Evolutionary conservation across 2,113 vertebrate genomes (phyloP).

Genomic region (Holacanthus passer): DNA sequence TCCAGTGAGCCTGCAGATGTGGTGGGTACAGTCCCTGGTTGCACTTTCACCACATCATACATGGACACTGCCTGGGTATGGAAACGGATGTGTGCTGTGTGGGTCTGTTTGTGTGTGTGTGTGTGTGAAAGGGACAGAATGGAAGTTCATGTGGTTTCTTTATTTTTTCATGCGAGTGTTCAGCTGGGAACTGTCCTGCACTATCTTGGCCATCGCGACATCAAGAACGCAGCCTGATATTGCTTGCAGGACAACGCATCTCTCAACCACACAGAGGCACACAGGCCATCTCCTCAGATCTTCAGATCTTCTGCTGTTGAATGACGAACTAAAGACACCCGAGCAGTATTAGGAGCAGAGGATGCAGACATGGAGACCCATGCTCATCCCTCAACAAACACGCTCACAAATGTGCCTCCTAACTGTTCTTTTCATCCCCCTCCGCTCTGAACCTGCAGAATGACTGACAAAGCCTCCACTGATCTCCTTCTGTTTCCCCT

Average conservation of each 20-base stretch:
- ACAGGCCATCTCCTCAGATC: conserved; percentile 58
- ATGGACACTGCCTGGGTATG: conserved; percentile 14
- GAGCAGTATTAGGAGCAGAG: not conserved
- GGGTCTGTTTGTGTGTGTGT: conserved; percentile 11
- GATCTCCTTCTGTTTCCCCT: conserved; percentile 40
- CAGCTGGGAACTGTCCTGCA: conserved; percentile 15
- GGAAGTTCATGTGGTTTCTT: conserved; percentile 41
- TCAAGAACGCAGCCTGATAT: conserved; percentile 43
- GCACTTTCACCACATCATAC: conserved; percentile 66
- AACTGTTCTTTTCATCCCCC: conserved; percentile 49
- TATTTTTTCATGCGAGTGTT: conserved; percentile 32
- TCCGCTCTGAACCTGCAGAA: conserved; percentile 36
- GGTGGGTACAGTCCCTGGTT: conserved; percentile 51
- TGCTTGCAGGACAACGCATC: conserved; percentile 43
- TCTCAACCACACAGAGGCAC: conserved; percentile 56
- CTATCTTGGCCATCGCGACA: conserved; percentile 51
- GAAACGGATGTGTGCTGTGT: conserved; percentile 33
- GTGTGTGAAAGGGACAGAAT: conserved; percentile 13
- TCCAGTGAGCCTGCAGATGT: conserved; percentile 67
- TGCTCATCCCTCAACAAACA: conserved; percentile 65
- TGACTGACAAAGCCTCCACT: conserved; percentile 53
- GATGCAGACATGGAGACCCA: conserved; percentile 45
- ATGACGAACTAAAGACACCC: conserved; percentile 56
- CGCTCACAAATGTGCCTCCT: conserved; percentile 43
- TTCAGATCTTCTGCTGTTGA: conserved; percentile 55